Base-by-base conservation (phyloP, 1,140 invertebrate genomes). In the Panulirus ornatus region DNA sequence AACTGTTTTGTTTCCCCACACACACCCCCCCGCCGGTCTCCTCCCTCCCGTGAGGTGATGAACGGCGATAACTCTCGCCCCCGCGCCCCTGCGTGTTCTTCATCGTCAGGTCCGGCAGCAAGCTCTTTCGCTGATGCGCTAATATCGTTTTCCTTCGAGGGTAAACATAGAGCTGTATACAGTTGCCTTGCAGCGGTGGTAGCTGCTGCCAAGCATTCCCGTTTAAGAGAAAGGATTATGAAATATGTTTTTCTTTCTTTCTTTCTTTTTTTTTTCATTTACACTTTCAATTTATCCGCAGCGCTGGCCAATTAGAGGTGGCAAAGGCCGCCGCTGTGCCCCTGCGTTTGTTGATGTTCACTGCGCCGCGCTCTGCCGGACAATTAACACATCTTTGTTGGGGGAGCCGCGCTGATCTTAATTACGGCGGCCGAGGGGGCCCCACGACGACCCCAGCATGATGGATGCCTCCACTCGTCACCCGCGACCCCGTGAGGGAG, bases 381-480 rank as follows among this genome's bases (percentile, higher is more conserved):
- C 66, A 73, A 71, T 71, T 84, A 47, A 84, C 58, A 83, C 81
- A 83, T 83, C 81, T 83, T 83, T 83, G 81, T 83, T 83, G 81
- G 34, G n/a, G 51, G 51, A 63, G 81, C 22, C 81, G 81, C 42
- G 16, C 30, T 83, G 81, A 58, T 83, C 81, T 83, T 83, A 83
- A 83, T 83, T 83, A 83, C 81, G 51, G 54, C 30, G 36, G 16
- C 11, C 14, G 36, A 40, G 58, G 34, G n/a, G n/a, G n/a, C n/a
- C n/a, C 16, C 51, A 54, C 30, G 54, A 30, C 81, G 58, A 42
- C 81, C 30, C 81, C 51, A 34, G 63, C 66, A 36, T 84, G 83
- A 84, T 84, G 83, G 83, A 84, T 84, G 38, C 51, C 22, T 36
- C 83, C 58, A 70, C 36, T 70, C 63, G 66, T 84, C 83, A 73